phyloP scores from a whole-genome alignment of 2,113 vertebrate species.

The Desmodus rotundus region DNA sequence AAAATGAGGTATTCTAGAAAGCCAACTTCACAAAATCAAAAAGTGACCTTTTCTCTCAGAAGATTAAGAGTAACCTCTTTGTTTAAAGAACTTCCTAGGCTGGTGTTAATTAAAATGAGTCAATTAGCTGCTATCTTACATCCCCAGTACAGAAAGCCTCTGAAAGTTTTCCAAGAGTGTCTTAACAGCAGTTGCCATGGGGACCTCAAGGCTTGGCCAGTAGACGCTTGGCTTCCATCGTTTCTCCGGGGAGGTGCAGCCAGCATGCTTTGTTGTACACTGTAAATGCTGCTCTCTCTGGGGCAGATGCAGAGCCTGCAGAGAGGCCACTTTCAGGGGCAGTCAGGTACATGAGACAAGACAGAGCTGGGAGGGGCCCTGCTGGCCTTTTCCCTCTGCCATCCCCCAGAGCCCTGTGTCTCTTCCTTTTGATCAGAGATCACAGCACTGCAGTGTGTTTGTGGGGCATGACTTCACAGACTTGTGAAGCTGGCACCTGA shows the following conservation, averaged over 20 bases:
- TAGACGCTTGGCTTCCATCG: too few relatives aligned
- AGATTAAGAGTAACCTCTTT: slow-evolving; percentile 5
- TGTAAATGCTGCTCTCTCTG: slow-evolving; percentile 13
- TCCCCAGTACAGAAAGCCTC: background rate
- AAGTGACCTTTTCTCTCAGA: background rate
- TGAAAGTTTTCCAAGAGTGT: background rate
- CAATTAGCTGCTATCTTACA: slow-evolving; percentile 8
- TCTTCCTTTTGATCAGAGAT: background rate
- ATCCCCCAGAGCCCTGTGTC: background rate
- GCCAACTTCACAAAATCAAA: background rate
- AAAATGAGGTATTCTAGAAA: slow-evolving; percentile 85
- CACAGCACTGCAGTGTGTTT: background rate
- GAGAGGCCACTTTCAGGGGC: background rate
- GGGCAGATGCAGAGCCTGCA: background rate
- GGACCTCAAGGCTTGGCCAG: background rate
- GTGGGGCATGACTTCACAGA: background rate
- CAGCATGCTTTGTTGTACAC: background rate
- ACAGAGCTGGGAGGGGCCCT: background rate
- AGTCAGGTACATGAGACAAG: background rate
- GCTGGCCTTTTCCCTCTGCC: background rate
- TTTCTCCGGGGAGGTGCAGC: background rate
- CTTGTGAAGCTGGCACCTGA: background rate
- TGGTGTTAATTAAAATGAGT: slow-evolving; percentile 43
- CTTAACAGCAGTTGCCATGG: background rate
- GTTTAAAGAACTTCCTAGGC: slow-evolving; percentile 18